Evolutionary conservation across 2,888 invertebrate species (phyloP), one percentile per base, ranked within the genome.

Genomic region (Amiota communis): DNA sequence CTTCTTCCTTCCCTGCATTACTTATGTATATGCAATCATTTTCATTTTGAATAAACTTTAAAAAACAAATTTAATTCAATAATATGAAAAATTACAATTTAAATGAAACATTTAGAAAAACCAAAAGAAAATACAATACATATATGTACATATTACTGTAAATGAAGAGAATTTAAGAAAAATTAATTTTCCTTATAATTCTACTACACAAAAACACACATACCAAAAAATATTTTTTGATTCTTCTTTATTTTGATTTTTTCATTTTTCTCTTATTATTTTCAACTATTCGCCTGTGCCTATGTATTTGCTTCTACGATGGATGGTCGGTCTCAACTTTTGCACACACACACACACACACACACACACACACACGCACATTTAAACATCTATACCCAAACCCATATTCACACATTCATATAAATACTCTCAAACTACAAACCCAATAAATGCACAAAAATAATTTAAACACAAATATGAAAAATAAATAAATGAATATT

Each of bases 231-330:
- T 36, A 47, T 51, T n/a, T 59, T 59, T 59, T 17, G 6, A 53
- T 59, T 65, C 23, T 57, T 65, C 64, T 73, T 51, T 36, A 36
- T 68, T 84, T 84, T 79, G 77, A 76, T 81, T 78, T 76, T 81
- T 81, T 82, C 78, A 80, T 80, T 83, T 81, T 83, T 82, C 36
- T 36, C 65, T 53, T 86, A 78, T 80, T 86, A 87, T 89, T 88
- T 86, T 87, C 88, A 88, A 86, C 89, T 89, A 87, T 88, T 88
- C 88, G 88, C 87, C 87, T 88, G 87, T 86, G 83, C 81, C 81
- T 81, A 77, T 84, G 82, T 85, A 83, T 82, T 85, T 85, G 88
- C 88, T 88, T 88, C 84, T 80, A 77, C 88, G 88, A 88, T 88
- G 88, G 88, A 88, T 87, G 88, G 86, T 88, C 83, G 88, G 86